Evolutionary conservation across 2,113 vertebrate genomes (phyloP).

Genomic region (Mormyrus iriodes): DNA sequence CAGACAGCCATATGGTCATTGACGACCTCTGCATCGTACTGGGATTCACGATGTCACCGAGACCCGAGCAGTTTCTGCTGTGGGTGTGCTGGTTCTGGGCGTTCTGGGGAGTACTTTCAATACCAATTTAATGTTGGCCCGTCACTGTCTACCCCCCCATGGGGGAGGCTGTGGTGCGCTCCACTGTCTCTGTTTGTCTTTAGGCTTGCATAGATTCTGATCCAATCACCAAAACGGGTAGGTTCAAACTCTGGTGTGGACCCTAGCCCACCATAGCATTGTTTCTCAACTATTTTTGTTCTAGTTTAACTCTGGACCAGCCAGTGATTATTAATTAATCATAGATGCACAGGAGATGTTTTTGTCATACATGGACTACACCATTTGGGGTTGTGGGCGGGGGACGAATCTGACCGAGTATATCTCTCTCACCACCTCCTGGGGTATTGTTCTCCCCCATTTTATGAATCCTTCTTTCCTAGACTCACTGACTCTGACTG

Average conservation of each 20-base stretch:
- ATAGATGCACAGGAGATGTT: not conserved
- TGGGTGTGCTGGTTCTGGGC: not conserved
- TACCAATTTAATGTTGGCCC: not conserved
- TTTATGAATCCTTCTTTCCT: not conserved
- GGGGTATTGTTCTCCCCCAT: not conserved
- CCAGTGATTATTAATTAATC: not conserved
- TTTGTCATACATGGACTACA: not conserved
- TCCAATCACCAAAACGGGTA: not conserved
- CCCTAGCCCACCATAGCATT: not conserved
- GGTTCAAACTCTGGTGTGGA: not conserved
- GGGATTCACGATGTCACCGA: not conserved
- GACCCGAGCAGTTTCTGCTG: not conserved
- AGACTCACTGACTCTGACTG: not conserved
- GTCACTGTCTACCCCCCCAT: not conserved
- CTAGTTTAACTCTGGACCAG: not conserved
- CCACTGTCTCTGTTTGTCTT: not conserved
- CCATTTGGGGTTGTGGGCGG: not conserved
- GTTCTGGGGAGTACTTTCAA: not conserved
- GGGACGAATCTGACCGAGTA: not conserved
- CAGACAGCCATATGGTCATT: constrained; percentile 8
- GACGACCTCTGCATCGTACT: not conserved
- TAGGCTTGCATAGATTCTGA: not conserved
- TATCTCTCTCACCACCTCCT: not conserved
- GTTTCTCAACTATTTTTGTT: not conserved
- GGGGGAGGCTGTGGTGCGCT: not conserved